These are phyloP conservation scores for Dufourea novaeangliae DNA, from an alignment of 1,140 invertebrate genomes.

Conservation along the genomic window DNA sequence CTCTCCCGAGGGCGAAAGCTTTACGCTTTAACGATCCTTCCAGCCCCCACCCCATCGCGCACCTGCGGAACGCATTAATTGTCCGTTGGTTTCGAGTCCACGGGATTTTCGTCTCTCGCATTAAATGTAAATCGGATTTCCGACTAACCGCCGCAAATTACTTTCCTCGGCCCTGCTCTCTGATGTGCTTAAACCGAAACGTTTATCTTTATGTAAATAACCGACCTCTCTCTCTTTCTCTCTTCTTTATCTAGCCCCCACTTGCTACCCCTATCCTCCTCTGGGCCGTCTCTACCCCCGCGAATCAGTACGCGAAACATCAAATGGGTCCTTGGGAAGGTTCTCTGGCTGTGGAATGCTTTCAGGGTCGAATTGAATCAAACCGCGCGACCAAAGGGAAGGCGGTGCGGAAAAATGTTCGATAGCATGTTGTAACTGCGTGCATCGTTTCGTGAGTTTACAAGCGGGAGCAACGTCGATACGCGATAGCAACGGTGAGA, in stretches of 20 bases:
- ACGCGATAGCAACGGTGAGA: neutral
- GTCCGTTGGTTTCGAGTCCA: constrained; percentile 41
- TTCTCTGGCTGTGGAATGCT: neutral
- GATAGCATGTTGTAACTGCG: neutral
- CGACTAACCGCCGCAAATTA: constrained; percentile 54
- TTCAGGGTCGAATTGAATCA: neutral
- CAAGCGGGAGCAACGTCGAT: neutral
- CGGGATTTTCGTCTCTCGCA: constrained; percentile 39
- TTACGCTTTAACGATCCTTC: constrained; percentile 47
- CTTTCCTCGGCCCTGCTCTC: constrained; percentile 37
- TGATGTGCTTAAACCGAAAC: constrained; percentile 34
- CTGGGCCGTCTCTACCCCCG: neutral
- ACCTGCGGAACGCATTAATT: constrained; percentile 52
- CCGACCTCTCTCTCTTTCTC: neutral
- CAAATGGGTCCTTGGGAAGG: neutral
- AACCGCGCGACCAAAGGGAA: neutral
- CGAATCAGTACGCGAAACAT: neutral
- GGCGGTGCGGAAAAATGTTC: neutral
- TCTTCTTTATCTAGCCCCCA: no score
- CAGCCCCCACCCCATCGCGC: constrained; percentile 2
- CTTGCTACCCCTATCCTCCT: no score
- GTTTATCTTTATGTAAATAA: constrained; percentile 53
- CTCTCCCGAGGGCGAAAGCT: constrained; percentile 46
- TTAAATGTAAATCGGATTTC: constrained; percentile 60
- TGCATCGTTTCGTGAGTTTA: constrained; percentile 1